These are phyloP conservation scores for Podocnemis expansa DNA, from an alignment of 2,113 vertebrate species.

Conservation along the genomic window DNA sequence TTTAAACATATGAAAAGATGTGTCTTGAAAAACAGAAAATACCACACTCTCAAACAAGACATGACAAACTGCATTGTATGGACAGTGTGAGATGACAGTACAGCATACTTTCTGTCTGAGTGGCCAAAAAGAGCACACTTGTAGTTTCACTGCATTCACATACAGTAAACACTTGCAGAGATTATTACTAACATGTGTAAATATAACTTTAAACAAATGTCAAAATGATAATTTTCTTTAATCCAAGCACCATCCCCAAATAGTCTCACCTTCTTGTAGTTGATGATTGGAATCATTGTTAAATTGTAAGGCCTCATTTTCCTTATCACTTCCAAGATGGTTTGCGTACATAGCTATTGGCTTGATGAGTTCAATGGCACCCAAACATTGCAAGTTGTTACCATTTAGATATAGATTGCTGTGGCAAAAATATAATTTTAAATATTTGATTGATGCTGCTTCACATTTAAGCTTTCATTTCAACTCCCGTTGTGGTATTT, in stretches of 20 bases:
- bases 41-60: not conserved
- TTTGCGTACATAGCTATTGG: conserved; percentile 53
- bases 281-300: not conserved
- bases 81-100: not conserved
- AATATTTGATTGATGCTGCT: not conserved
- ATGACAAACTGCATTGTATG: not conserved
- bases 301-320: not conserved
- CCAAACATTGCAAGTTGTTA: conserved; percentile 66
- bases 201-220: not conserved
- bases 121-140: not conserved
- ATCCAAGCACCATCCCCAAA: not conserved
- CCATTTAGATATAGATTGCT: conserved; percentile 71
- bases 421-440: not conserved
- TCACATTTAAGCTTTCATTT: not conserved
- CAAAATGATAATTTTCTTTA: not conserved
- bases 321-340: not conserved
- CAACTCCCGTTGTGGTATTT: not conserved
- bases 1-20: not conserved
- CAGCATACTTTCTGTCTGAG: not conserved
- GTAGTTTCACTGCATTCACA: not conserved
- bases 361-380: conserved; percentile 66
- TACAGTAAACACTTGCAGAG: not conserved
- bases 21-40: not conserved
- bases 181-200: not conserved
- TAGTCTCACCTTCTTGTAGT: conserved; percentile 33